Conservation (phyloP, 37 sponge, comb jelly and placozoan species). For the Hexactinellida sp. region DNA sequence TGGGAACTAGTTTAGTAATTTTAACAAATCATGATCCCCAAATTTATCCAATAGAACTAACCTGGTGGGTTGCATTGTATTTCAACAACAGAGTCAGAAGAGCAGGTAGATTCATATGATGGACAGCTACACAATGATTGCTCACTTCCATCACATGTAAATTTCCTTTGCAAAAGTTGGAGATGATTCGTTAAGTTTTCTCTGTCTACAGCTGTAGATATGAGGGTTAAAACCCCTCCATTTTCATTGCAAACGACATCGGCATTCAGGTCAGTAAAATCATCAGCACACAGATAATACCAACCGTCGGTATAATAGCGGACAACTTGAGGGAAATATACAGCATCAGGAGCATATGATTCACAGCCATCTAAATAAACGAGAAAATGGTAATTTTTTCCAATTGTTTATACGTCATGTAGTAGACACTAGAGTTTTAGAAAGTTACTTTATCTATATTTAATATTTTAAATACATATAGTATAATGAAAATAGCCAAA, state of each 20-base stretch:
- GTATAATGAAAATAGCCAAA: no score
- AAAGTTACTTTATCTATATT: neutral
- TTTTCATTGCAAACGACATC: neutral
- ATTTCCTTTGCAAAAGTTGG: neutral
- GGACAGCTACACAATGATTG: neutral
- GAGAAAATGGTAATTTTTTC: neutral
- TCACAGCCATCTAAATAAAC: constrained; percentile 2
- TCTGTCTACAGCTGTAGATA: neutral
- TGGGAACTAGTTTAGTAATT: no score
- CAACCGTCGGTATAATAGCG: neutral
- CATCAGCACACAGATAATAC: neutral
- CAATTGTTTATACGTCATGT: neutral
- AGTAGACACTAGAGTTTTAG: neutral
- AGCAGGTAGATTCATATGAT: neutral
- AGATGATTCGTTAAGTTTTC: neutral
- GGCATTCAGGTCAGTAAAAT: neutral
- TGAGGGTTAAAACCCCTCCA: neutral
- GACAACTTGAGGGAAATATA: neutral
- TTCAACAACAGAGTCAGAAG: neutral
- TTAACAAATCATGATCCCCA: no score
- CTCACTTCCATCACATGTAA: neutral
- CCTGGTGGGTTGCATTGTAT: neutral
- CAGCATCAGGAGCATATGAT: constrained; percentile 1
- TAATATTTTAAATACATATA: neutral
- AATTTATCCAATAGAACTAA: no score